Conservation (phyloP, 2,113 vertebrate species). For the Beaufortia kweichowensis region DNA sequence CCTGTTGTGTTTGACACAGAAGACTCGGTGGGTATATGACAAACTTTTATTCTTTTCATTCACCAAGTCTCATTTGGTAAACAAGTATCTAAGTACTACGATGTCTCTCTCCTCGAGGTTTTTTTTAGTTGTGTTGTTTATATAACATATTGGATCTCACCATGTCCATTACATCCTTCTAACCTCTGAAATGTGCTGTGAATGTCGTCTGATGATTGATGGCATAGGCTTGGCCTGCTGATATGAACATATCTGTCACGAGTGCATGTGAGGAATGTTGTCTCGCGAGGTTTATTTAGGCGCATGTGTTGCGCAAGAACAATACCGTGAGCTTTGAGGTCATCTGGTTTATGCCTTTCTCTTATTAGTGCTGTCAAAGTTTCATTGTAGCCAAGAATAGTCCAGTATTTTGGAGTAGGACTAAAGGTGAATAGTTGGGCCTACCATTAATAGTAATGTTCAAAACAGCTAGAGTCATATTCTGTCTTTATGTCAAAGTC, state of each 20-base stretch:
- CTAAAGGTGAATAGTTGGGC: no score
- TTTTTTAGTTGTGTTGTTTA: background rate
- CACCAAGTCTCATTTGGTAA: no score
- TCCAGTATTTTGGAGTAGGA: no score
- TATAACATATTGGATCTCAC: background rate
- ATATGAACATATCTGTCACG: background rate
- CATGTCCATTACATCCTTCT: background rate
- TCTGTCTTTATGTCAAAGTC: no score
- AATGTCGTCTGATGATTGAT: conserved; percentile 11
- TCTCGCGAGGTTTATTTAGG: background rate
- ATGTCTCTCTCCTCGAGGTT: background rate
- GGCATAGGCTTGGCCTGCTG: background rate
- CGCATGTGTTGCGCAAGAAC: background rate
- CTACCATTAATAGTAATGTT: no score
- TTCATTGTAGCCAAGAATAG: no score
- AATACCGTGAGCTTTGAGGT: background rate
- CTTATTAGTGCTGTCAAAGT: no score
- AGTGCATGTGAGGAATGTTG: conserved; percentile 7
- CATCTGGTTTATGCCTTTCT: background rate
- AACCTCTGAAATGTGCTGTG: background rate
- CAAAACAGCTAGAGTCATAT: no score
- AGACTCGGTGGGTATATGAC: no score
- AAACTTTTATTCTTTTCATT: no score
- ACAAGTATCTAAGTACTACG: no score
- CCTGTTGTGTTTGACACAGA: no score